Evolutionary conservation across 2,888 invertebrate genomes (phyloP), one percentile per base, ranked within the genome.

Genomic region (Drosophila buzzatii): DNA sequence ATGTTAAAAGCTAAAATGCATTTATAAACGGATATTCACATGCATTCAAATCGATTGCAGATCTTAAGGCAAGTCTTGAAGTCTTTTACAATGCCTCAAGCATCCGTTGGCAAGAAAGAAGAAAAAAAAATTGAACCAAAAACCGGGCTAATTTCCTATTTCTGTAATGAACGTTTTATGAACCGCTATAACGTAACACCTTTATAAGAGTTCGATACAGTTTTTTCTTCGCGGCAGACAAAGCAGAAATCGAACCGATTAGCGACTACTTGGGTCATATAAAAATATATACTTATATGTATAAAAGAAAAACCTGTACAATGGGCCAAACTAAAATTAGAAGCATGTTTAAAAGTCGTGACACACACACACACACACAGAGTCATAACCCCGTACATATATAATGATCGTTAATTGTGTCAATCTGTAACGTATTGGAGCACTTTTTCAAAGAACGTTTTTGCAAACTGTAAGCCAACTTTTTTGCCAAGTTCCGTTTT

Each of bases 101-200:
- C 59, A 81, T 89, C 81, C 78, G 89, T 70, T 69, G 45, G 39
- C 9, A 70, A 74, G 47, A 35, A 41, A 60, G 61, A 55, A 61
- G 18, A 42, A 44, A 5, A 10, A 42, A 16, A 35, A 33, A 41
- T 55, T 41, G 35, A 39, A 7, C 39, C 41, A 49, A 72, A 87
- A 85, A 87, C 87, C 89, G 77, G 85, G 88, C 73, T 85, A 87
- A 89, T 85, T 85, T 85, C 89, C 82, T 84, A 87, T 84, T 84
- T 81, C 79, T 69, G 82, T 81, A 81, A 89, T 81, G 68, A 71
- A 67, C 70, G 87, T 73, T 79, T 73, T 84, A 89, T 84, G 79
- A 86, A 84, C 87, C 74, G 76, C 60, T 56, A 66, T 71, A 79
- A 68, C 76, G 72, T 66, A 85, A 84, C 79, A 83, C 71, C 58